Conservation (phyloP, 35 echinoderm and acorn worm genomes). For the Stichopus chloronotus region DNA sequence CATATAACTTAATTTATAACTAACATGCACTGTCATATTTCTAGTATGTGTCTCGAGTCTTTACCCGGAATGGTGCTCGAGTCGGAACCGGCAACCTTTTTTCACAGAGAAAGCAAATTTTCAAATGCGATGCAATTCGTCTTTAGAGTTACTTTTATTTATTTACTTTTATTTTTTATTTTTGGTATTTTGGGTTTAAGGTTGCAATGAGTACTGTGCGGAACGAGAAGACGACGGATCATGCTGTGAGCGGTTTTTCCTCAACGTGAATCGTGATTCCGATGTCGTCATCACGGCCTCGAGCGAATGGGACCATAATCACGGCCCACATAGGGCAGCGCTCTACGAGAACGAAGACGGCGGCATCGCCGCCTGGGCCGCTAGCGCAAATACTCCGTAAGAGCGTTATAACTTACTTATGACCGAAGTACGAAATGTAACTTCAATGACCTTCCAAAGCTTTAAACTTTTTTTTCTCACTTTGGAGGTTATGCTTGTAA, state of each 20-base stretch:
- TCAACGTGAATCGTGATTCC: not conserved
- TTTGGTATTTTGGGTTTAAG: not conserved
- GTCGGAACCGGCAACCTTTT: too few relatives aligned
- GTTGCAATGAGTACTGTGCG: not conserved
- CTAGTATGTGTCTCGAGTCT: too few relatives aligned
- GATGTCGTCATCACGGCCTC: constrained; percentile 2
- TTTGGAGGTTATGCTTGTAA: too few relatives aligned
- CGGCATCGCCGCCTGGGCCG: not conserved
- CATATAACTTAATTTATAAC: too few relatives aligned
- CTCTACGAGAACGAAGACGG: not conserved
- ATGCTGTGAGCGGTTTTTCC: not conserved
- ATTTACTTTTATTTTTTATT: not conserved
- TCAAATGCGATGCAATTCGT: too few relatives aligned
- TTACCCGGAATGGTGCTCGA: too few relatives aligned
- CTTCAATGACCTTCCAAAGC: too few relatives aligned
- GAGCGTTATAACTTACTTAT: not conserved
- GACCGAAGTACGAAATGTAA: too few relatives aligned
- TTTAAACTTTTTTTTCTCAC: too few relatives aligned
- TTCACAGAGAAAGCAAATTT: too few relatives aligned
- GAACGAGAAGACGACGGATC: not conserved
- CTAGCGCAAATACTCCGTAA: not conserved
- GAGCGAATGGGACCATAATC: not conserved
- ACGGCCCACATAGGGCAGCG: not conserved
- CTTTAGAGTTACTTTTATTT: not conserved
- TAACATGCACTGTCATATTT: too few relatives aligned